These are phyloP conservation scores for Sinopyrophorus schimmeli DNA, from an alignment of 2,888 invertebrate species.

Conservation along the genomic window DNA sequence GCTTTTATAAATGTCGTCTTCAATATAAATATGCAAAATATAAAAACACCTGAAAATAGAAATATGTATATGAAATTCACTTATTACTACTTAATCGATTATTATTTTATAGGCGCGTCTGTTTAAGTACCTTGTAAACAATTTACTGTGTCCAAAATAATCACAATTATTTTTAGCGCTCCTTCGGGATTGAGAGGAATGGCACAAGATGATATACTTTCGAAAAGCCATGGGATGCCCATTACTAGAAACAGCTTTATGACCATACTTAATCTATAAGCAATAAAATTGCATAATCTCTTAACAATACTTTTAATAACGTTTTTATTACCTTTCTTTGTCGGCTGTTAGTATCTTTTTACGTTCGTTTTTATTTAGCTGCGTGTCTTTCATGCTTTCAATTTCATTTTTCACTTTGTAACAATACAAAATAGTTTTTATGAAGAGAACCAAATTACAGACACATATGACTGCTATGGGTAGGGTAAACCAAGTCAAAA, in stretches of 20 bases:
- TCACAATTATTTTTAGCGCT: slow-evolving; percentile 45
- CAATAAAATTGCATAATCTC: neutral
- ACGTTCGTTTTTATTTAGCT: slow-evolving; percentile 62
- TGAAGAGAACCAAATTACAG: slow-evolving; percentile 69
- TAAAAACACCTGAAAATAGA: slow-evolving; percentile 57
- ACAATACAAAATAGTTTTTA: slow-evolving; percentile 70
- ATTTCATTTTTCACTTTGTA: slow-evolving; percentile 76
- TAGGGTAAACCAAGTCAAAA: slow-evolving; percentile 40
- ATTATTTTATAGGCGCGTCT: too few relatives aligned
- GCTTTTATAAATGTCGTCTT: slow-evolving; percentile 59
- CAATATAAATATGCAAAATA: slow-evolving; percentile 72
- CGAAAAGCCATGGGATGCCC: slow-evolving; percentile 76
- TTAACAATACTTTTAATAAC: slow-evolving; percentile 40
- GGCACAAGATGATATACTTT: slow-evolving; percentile 64
- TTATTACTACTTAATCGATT: too few relatives aligned
- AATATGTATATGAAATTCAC: too few relatives aligned
- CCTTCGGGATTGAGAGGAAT: slow-evolving; percentile 54
- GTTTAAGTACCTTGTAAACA: slow-evolving; percentile 66
- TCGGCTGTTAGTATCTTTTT: slow-evolving; percentile 68
- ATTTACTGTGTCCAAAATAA: slow-evolving; percentile 66
- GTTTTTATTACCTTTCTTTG: slow-evolving; percentile 71
- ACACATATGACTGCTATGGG: slow-evolving; percentile 68
- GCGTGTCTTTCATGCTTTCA: slow-evolving; percentile 67
- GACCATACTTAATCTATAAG: slow-evolving; percentile 68
- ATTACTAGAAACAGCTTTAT: slow-evolving; percentile 77